Conservation (phyloP, 2,797 vertebrate genomes). For the Peromyscus eremicus region DNA sequence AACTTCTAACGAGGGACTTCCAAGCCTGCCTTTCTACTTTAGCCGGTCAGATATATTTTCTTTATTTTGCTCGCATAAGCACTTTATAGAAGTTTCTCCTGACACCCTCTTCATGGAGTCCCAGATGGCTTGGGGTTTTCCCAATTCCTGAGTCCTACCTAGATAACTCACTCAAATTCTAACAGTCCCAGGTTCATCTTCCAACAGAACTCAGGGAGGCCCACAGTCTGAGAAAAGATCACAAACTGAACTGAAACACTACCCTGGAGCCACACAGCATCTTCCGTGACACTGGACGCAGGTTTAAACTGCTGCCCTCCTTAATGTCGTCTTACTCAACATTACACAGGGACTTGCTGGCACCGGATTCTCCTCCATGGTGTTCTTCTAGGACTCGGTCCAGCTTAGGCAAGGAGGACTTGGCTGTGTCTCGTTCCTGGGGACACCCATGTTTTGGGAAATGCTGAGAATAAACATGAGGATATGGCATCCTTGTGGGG, state of each 20-base stretch:
- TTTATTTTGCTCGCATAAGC: neutral
- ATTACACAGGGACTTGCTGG: neutral
- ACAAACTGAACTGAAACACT: neutral
- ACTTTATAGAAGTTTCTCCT: neutral
- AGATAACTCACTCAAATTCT: neutral
- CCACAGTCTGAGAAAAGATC: neutral
- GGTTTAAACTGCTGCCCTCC: neutral
- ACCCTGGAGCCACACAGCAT: neutral
- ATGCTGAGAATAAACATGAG: neutral
- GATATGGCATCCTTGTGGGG: accelerated
- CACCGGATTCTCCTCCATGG: accelerated
- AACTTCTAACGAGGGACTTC: neutral
- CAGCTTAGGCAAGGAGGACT: accelerated
- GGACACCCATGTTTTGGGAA: neutral
- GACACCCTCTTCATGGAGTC: neutral
- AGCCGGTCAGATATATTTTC: neutral
- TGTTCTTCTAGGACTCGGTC: neutral
- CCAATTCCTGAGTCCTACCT: neutral
- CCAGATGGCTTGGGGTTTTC: neutral
- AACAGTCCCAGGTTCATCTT: neutral
- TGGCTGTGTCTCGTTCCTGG: neutral
- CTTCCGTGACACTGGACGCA: neutral
- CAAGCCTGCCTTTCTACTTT: neutral
- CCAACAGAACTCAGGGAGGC: neutral
- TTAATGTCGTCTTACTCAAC: neutral